Percentiles rank a stretch among this genome's conserved stretches.
phyloP scores from a whole-genome alignment of 2,797 vertebrate genomes.

The Philypnodon macrostomus region DNA sequence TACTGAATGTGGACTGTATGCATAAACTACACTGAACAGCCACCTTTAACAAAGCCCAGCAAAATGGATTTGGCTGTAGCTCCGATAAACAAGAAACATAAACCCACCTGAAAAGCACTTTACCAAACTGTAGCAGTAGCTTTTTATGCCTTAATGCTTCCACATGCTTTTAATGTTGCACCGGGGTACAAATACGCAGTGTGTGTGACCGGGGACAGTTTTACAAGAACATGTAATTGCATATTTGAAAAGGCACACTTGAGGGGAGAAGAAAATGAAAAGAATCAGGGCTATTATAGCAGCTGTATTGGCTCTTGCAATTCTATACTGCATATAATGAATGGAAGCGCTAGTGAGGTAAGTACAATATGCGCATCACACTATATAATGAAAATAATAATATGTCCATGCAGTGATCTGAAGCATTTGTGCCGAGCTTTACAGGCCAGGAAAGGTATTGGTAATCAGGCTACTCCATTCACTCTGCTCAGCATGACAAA shows the following conservation, averaged over 20 bases:
- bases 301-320: constrained; percentile 1
- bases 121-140: neutral
- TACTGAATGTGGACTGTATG: too few species aligned
- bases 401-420: too few species aligned
- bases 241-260: constrained; percentile 11
- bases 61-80: neutral
- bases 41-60: neutral
- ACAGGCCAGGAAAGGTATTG: too few species aligned
- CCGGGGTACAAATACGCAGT: neutral
- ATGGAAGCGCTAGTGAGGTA: too few species aligned
- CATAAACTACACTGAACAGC: neutral
- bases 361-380: too few species aligned
- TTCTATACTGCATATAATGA: too few species aligned
- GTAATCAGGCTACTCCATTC: too few species aligned
- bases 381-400: too few species aligned
- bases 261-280: constrained; percentile 27
- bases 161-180: too few species aligned
- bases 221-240: constrained; percentile 11
- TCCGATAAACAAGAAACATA: neutral
- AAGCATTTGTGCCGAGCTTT: too few species aligned
- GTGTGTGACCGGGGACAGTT: neutral
- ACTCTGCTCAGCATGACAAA: too few species aligned
- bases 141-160: neutral
- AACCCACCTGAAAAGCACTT: neutral
- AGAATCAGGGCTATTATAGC: constrained; percentile 8